Percentiles rank a stretch among this genome's conserved stretches.
phyloP scores from a whole-genome alignment of 2,797 vertebrate genomes.

The Alca torda region DNA sequence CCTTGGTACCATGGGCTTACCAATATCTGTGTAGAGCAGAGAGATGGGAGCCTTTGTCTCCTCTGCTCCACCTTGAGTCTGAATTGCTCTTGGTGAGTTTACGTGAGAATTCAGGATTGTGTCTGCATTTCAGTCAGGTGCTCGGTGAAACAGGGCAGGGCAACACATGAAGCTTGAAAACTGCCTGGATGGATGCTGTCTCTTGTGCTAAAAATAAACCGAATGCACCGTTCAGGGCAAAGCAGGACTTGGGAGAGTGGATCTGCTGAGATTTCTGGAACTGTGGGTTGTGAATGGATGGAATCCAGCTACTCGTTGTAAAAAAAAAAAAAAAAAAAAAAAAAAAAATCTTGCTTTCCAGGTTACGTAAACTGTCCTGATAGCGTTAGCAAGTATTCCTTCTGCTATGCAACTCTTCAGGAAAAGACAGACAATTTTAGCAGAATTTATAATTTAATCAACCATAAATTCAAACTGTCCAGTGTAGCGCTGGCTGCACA shows the following conservation, averaged over 20 bases:
- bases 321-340: background rate
- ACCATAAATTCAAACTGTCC: background rate
- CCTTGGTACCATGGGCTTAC: background rate
- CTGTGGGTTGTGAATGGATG: background rate
- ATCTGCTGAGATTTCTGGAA: background rate
- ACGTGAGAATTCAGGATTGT: background rate
- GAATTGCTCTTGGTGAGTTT: background rate
- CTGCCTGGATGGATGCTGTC: background rate
- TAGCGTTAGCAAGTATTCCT: background rate
- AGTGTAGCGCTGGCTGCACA: background rate
- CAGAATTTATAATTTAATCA: background rate
- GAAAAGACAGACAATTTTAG: background rate
- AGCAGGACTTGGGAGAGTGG: background rate
- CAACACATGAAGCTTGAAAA: background rate
- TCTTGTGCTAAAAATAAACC: slow-evolving; percentile 22
- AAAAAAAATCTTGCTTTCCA: background rate
- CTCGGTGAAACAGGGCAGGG: background rate
- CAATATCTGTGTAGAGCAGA: rapidly evolving
- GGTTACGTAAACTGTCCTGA: background rate
- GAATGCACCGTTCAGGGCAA: background rate
- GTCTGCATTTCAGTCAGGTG: background rate
- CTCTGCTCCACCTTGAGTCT: background rate
- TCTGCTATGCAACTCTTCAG: background rate
- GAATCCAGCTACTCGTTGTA: background rate
- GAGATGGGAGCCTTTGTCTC: background rate